These are phyloP conservation scores for Hydrozoanthus gracilis DNA, from an alignment of 92 coral and sea anemone species.

Conservation along the genomic window DNA sequence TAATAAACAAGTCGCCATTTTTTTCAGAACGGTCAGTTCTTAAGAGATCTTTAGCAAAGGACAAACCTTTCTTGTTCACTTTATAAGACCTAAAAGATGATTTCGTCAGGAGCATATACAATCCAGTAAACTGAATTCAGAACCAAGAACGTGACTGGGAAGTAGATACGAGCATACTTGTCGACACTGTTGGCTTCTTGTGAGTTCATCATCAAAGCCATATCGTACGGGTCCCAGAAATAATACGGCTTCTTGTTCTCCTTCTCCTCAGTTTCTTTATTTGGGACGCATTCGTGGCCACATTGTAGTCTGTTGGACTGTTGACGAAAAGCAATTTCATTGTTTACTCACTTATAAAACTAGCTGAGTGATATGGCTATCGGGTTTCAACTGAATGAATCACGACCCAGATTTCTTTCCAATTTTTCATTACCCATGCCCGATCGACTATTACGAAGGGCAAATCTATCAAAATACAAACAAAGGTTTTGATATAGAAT, in stretches of 20 bases:
- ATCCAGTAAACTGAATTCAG: slow-evolving; percentile 88
- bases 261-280: slow-evolving; percentile 16
- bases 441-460: no score
- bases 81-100: slow-evolving; percentile 61
- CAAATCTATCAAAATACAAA: no score
- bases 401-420: no score
- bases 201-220: slow-evolving; percentile 67
- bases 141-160: slow-evolving; percentile 82
- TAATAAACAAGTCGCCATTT: no score
- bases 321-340: not conserved
- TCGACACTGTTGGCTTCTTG: slow-evolving; percentile 75
- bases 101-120: slow-evolving; percentile 88
- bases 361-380: no score
- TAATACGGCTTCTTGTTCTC: slow-evolving; percentile 55
- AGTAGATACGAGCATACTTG: slow-evolving; percentile 79
- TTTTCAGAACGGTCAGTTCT: no score
- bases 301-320: slow-evolving; percentile 1
- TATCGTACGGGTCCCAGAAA: slow-evolving; percentile 80
- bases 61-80: no score
- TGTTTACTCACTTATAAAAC: not conserved
- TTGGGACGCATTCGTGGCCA: not conserved
- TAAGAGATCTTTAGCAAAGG: no score
- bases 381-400: no score
- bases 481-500: no score
- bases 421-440: no score